phyloP scores from a whole-genome alignment of 2,113 vertebrate species.

The Pelecanus crispus region DNA sequence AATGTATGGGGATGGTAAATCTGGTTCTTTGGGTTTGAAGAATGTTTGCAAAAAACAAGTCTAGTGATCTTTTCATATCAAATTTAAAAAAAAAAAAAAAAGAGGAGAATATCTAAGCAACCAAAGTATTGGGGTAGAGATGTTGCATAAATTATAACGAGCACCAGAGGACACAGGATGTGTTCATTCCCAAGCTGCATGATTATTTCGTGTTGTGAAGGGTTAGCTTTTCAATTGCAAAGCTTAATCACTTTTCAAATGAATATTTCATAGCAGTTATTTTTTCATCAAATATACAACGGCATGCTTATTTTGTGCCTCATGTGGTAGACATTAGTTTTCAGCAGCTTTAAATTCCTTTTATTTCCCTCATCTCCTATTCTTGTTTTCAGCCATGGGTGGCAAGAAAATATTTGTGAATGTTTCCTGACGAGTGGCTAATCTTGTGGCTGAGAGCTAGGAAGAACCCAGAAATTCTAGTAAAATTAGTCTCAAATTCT shows the following conservation, averaged over 20 bases:
- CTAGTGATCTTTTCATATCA: conserved; percentile 52
- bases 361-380: conserved; percentile 33
- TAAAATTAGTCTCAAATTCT: background rate
- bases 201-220: conserved; percentile 72
- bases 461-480: background rate
- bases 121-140: conserved; percentile 40
- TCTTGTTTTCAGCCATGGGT: conserved; percentile 46
- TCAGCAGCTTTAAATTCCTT: conserved; percentile 59
- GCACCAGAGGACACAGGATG: conserved; percentile 66
- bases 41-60: background rate
- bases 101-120: conserved; percentile 29
- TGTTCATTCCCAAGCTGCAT: conserved; percentile 68
- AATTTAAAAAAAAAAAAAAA: background rate
- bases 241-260: conserved; percentile 79
- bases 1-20: background rate
- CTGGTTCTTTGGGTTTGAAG: background rate
- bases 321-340: conserved; percentile 56
- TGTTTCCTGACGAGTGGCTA: conserved; percentile 34
- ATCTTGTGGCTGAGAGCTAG: conserved; percentile 1
- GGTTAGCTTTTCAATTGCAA: conserved; percentile 71
- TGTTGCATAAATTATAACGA: conserved; percentile 71
- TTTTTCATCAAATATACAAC: conserved; percentile 68
- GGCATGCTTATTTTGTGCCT: conserved; percentile 56
- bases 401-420: conserved; percentile 36
- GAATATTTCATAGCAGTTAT: conserved; percentile 76